Base-by-base conservation (phyloP, 2,888 invertebrate genomes). In the Oscheius sp. region DNA sequence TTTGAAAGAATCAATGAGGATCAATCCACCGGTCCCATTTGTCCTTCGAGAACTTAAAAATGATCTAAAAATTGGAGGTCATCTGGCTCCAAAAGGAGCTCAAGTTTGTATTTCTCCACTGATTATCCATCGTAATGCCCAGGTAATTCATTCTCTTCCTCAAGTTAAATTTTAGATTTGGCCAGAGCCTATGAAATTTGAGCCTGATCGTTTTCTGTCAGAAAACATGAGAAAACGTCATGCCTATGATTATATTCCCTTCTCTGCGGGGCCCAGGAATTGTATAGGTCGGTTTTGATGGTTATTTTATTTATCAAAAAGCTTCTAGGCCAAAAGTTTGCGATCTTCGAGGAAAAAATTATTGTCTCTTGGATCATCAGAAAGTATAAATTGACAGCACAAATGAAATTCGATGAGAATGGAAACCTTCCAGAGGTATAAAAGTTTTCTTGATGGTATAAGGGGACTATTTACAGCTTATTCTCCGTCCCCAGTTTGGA, bases 171-270 rank as follows among this genome's bases (percentile, higher is more conserved):
- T 33, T 33, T 32, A 56, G 45, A 47, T 62, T 14, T 75, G 54
- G 41, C 26, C 56, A 5, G 83, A 88, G 44, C 87, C 87, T 0
- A 83, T 87, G 17, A 78, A 51, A 32, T 88, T 87, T 78, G 85
- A 88, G 67, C 88, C 88, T 0, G 87, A 87, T 56, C 80, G 88
- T 59, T 88, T 88, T 75, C 73, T 85, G 20, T 82, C 84, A 14
- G 87, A 88, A 38, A 85, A 84, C 47, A 70, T 61, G 59, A 75
- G 59, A 17, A 70, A 73, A 17, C 64, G 82, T 8, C 75, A 83
- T 65, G 80, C 83, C 6, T 84, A 73, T 49, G 72, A 80, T 2
- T 83, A 73, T 68, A 77, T 84, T 50, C 84, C 84, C 20, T 84
- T 84, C 73, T 82, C 82, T 9, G 83, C 82, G 1, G 83, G 83